A percentile compares a stretch with the other conserved stretches of the same genome.
phyloP scores from a whole-genome alignment of 2,888 invertebrate species.

The Adelognathus sp. region DNA sequence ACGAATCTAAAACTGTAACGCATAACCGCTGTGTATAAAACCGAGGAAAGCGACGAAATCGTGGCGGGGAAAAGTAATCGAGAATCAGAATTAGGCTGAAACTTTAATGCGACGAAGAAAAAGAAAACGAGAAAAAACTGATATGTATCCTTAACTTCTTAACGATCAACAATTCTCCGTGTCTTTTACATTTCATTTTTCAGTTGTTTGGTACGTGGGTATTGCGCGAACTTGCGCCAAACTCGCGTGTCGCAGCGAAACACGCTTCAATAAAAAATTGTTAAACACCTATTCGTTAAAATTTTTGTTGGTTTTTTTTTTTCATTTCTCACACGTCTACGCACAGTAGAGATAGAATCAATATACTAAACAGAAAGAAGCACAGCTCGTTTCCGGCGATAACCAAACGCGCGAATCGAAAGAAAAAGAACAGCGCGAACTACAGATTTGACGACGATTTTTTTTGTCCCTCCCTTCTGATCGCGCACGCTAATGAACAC shows the following conservation, averaged over 20 bases:
- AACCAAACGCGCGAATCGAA: neutral
- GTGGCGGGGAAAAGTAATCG: slow-evolving; percentile 42
- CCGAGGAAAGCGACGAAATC: slow-evolving; percentile 1
- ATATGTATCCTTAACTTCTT: slow-evolving; percentile 73
- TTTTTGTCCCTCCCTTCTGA: neutral
- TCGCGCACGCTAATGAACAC: slow-evolving; percentile 39
- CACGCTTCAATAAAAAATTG: neutral
- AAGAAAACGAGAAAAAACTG: slow-evolving; percentile 62
- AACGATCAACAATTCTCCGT: slow-evolving; percentile 63
- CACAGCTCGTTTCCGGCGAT: slow-evolving; percentile 11
- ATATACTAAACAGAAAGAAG: slow-evolving; percentile 3
- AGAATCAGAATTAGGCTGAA: slow-evolving; percentile 50
- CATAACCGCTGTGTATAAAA: slow-evolving; percentile 11
- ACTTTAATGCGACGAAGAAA: slow-evolving; percentile 48
- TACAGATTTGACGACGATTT: slow-evolving; percentile 20
- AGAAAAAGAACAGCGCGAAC: slow-evolving; percentile 11
- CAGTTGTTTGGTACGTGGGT: slow-evolving; percentile 28
- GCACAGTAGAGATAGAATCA: slow-evolving; percentile 7
- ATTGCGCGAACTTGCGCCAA: neutral
- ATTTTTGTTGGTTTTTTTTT: neutral
- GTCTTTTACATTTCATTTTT: slow-evolving; percentile 51
- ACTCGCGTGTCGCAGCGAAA: slow-evolving; percentile 25
- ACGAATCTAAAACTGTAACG: slow-evolving; percentile 42
- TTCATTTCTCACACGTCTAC: slow-evolving; percentile 2
- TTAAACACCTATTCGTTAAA: neutral